Evolutionary conservation across 2,888 invertebrate genomes (phyloP).

Genomic region (Phyto melanocephala): DNA sequence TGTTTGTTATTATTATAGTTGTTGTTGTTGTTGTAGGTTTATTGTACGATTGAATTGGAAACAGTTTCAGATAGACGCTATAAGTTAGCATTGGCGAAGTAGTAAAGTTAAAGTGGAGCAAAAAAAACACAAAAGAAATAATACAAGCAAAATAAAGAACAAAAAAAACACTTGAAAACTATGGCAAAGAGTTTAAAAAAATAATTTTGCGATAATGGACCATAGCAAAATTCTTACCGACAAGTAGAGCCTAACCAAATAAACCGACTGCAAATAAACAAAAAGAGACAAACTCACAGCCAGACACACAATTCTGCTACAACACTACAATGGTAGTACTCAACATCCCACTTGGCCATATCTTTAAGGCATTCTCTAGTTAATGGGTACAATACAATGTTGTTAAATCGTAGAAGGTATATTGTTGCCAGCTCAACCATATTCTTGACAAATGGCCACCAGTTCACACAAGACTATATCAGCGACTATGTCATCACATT

Average conservation of each 20-base stretch:
- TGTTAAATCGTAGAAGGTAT: too few relatives aligned
- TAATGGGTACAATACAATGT: too few relatives aligned
- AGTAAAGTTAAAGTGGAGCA: conserved; percentile 22
- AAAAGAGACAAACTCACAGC: not conserved
- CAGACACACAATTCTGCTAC: not conserved
- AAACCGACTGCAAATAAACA: conserved; percentile 35
- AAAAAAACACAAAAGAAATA: not conserved
- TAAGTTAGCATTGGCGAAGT: conserved; percentile 9
- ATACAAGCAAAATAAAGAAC: not conserved
- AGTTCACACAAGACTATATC: too few relatives aligned
- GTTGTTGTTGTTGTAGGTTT: conserved; percentile 20
- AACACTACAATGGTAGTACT: too few relatives aligned
- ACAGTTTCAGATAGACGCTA: conserved; percentile 35
- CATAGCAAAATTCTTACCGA: conserved; percentile 59
- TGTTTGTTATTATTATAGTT: not conserved
- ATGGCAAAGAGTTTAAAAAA: conserved; percentile 44
- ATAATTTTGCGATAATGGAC: conserved; percentile 59
- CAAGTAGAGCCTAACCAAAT: conserved; percentile 55
- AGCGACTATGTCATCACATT: too few relatives aligned
- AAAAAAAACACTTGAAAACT: not conserved
- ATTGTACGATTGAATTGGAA: conserved; percentile 46
- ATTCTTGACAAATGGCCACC: too few relatives aligned
- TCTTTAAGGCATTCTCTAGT: too few relatives aligned
- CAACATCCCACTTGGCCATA: too few relatives aligned
- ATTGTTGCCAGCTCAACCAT: too few relatives aligned